Percentiles rank a stretch among this genome's conserved stretches.
Conservation (phyloP, 2,888 invertebrate genomes). For the Rhingia rostrata region DNA sequence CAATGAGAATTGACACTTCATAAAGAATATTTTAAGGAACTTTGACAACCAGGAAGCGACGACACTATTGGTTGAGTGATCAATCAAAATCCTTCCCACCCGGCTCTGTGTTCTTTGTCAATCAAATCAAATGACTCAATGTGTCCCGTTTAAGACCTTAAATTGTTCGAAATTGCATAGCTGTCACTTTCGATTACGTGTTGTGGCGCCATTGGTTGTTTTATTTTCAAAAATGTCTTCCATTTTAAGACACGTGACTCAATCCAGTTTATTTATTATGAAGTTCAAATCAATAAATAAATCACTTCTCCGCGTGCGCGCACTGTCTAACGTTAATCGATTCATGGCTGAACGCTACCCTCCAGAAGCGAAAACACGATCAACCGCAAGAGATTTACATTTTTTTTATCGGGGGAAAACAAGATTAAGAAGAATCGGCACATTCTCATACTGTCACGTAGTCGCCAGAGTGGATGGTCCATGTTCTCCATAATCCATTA, state of each 20-base stretch:
- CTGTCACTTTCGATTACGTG: conserved; percentile 42
- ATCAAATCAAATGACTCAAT: conserved; percentile 16
- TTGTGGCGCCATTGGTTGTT: conserved; percentile 27
- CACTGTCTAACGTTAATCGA: conserved; percentile 1
- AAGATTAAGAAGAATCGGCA: too few species aligned
- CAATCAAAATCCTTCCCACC: too few species aligned
- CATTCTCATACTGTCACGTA: too few species aligned
- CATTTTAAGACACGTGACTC: conserved; percentile 52
- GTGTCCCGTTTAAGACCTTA: conserved; percentile 5
- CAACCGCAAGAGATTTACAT: conserved; percentile 57
- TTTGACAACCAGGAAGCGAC: too few species aligned
- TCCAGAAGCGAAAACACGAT: conserved; percentile 1
- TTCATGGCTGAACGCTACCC: neutral
- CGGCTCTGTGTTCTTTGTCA: too few species aligned
- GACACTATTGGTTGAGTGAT: too few species aligned
- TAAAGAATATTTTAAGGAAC: too few species aligned
- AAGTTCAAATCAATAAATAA: conserved; percentile 59
- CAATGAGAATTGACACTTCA: too few species aligned
- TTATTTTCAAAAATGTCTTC: neutral
- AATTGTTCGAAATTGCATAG: conserved; percentile 24
- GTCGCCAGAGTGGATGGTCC: too few species aligned
- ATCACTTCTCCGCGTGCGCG: conserved; percentile 17
- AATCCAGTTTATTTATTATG: conserved; percentile 16
- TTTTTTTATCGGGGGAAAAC: conserved; percentile 1
- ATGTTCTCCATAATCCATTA: too few species aligned